phyloP scores from a whole-genome alignment of 2,888 invertebrate genomes.

The Boloria selene region DNA sequence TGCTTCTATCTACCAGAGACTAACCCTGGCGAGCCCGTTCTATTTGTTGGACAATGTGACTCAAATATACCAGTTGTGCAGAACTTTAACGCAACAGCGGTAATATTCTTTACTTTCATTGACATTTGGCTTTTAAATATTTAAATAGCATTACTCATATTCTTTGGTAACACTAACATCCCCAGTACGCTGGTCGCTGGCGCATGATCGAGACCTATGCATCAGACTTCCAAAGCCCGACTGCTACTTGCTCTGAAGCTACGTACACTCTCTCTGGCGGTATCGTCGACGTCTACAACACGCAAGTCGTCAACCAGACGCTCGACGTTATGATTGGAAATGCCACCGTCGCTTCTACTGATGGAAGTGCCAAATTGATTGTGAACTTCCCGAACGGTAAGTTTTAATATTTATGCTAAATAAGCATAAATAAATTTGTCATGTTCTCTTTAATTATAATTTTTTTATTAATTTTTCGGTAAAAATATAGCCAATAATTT shows the following conservation, averaged over 20 bases:
- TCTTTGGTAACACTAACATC: slow-evolving; percentile 23
- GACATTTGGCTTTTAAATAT: background rate
- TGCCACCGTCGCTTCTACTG: slow-evolving; percentile 69
- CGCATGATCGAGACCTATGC: slow-evolving; percentile 58
- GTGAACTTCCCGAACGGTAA: slow-evolving; percentile 79
- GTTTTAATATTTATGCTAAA: background rate
- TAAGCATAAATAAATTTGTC: no score
- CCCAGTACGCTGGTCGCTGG: slow-evolving; percentile 56
- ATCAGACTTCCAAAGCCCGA: slow-evolving; percentile 49
- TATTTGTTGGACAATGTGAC: slow-evolving; percentile 63
- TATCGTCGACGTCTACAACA: slow-evolving; percentile 45
- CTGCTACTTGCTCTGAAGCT: slow-evolving; percentile 59
- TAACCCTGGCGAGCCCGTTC: slow-evolving; percentile 46
- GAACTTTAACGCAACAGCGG: slow-evolving; percentile 47
- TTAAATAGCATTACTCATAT: background rate
- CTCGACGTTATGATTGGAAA: slow-evolving; percentile 55
- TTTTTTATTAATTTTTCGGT: no score
- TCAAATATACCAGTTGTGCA: slow-evolving; percentile 57
- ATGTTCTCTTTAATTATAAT: no score
- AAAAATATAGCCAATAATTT: no score
- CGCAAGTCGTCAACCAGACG: slow-evolving; percentile 55
- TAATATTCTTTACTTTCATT: slow-evolving; percentile 39
- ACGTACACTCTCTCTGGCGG: slow-evolving; percentile 47
- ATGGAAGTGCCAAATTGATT: slow-evolving; percentile 82
- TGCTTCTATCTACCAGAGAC: slow-evolving; percentile 63